phyloP scores from a whole-genome alignment of 2,888 invertebrate genomes.

The Drosophila trichaetosa region DNA sequence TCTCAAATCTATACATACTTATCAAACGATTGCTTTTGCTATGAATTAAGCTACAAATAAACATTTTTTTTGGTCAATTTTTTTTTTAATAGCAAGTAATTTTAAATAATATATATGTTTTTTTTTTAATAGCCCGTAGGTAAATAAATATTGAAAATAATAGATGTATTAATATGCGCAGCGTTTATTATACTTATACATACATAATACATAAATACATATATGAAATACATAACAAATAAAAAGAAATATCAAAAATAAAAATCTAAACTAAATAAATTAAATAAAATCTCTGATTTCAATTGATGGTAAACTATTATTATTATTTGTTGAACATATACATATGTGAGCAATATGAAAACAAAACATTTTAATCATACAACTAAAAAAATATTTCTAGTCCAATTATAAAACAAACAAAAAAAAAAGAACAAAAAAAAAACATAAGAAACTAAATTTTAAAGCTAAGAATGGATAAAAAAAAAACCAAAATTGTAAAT shows the following conservation, averaged over 20 bases:
- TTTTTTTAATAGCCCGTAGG: conserved; percentile 41
- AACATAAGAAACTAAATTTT: conserved; percentile 20
- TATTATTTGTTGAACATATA: conserved; percentile 51
- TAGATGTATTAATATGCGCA: conserved; percentile 35
- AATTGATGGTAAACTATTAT: conserved; percentile 32
- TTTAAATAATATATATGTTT: conserved; percentile 16
- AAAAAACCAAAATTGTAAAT: conserved; percentile 61
- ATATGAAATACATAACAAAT: conserved; percentile 17
- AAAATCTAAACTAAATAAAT: conserved; percentile 28
- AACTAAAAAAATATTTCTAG: conserved; percentile 68
- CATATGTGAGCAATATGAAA: conserved; percentile 38
- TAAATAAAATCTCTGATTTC: conserved; percentile 34
- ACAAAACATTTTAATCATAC: conserved; percentile 26
- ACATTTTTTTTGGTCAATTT: conserved; percentile 33
- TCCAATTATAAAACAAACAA: conserved; percentile 64
- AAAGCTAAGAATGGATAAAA: conserved; percentile 23
- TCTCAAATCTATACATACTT: conserved; percentile 39
- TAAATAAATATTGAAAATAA: conserved; percentile 30
- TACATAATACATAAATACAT: conserved; percentile 20
- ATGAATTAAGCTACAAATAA: conserved; percentile 26
- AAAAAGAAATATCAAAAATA: conserved; percentile 33
- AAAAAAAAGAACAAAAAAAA: not conserved
- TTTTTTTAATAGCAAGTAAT: conserved; percentile 35
- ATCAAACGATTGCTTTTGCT: conserved; percentile 44
- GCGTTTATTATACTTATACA: conserved; percentile 34